These are phyloP conservation scores for Cyprinodon variegatus DNA, from an alignment of 2,113 vertebrate genomes.

Conservation along the genomic window DNA sequence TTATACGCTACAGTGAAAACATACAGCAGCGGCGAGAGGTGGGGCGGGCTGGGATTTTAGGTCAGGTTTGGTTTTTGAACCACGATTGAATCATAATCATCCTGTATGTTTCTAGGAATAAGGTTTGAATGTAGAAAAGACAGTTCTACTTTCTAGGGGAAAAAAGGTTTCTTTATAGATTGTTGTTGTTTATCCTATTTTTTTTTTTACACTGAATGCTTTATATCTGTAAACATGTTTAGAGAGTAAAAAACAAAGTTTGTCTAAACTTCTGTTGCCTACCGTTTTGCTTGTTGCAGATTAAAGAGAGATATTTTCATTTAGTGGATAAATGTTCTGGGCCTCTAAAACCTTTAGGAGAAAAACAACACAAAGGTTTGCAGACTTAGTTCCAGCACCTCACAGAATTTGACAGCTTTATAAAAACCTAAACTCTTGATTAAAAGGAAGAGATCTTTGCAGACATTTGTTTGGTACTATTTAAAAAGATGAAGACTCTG, in stretches of 20 bases:
- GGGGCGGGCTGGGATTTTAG: constrained; percentile 3
- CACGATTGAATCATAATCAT: constrained; percentile 11
- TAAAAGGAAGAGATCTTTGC: background rate
- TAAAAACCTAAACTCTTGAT: background rate
- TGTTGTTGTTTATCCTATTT: background rate
- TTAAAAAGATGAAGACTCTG: background rate
- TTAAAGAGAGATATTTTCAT: background rate
- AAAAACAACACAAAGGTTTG: background rate
- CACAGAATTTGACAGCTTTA: background rate
- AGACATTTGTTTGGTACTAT: background rate
- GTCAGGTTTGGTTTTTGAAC: constrained; percentile 11
- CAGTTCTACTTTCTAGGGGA: background rate
- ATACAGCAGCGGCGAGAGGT: background rate
- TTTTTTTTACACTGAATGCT: background rate
- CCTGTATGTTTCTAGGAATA: constrained; percentile 1
- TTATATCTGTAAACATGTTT: background rate
- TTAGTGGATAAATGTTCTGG: background rate
- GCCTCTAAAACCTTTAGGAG: too few relatives aligned
- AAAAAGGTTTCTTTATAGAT: background rate
- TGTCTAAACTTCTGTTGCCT: background rate
- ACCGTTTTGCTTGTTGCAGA: background rate
- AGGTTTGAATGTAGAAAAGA: constrained; percentile 48
- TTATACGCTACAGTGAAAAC: background rate
- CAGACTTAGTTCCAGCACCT: background rate
- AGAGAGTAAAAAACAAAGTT: background rate